These are phyloP conservation scores for Umimayanthus chanpuru DNA, from an alignment of 92 coral and sea anemone species.

Conservation along the genomic window DNA sequence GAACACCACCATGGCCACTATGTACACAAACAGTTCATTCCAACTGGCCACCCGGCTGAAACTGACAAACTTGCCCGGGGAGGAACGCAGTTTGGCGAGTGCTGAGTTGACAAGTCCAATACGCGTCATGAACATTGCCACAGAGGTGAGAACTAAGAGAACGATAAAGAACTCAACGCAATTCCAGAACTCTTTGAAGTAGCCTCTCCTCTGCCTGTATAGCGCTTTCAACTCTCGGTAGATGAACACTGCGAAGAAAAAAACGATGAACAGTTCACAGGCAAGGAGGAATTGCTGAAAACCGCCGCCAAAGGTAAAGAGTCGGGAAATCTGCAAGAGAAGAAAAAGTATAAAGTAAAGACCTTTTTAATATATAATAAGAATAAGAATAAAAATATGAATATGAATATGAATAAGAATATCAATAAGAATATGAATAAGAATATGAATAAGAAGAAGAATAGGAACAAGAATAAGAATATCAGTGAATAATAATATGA, in stretches of 20 bases:
- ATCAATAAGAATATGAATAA: too few species aligned
- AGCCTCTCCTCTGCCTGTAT: slow-evolving; percentile 70
- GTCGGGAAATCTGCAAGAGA: slow-evolving; percentile 66
- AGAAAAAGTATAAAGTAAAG: neutral
- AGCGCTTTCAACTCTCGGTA: slow-evolving; percentile 91
- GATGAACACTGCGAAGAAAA: slow-evolving; percentile 81
- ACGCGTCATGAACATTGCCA: slow-evolving; percentile 86
- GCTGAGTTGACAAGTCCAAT: slow-evolving; percentile 71
- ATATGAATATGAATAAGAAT: neutral
- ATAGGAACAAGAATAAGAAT: too few species aligned
- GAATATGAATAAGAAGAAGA: too few species aligned
- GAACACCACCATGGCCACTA: slow-evolving; percentile 81
- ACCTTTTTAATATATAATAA: too few species aligned
- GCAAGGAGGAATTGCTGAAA: slow-evolving; percentile 75
- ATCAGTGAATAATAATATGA: too few species aligned
- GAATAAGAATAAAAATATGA: neutral
- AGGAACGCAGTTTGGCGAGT: slow-evolving; percentile 55
- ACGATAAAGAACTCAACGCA: slow-evolving; percentile 76
- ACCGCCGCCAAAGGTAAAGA: slow-evolving; percentile 91
- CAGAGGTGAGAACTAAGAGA: slow-evolving; percentile 68
- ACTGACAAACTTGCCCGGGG: slow-evolving; percentile 70
- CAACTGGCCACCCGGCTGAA: slow-evolving; percentile 87
- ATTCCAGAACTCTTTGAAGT: slow-evolving; percentile 90
- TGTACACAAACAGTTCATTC: slow-evolving; percentile 84
- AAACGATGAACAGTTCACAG: slow-evolving; percentile 74